Percentiles rank a stretch among this genome's conserved stretches.
phyloP scores from a whole-genome alignment of 2,888 invertebrate species.

The Piscicola geometra region DNA sequence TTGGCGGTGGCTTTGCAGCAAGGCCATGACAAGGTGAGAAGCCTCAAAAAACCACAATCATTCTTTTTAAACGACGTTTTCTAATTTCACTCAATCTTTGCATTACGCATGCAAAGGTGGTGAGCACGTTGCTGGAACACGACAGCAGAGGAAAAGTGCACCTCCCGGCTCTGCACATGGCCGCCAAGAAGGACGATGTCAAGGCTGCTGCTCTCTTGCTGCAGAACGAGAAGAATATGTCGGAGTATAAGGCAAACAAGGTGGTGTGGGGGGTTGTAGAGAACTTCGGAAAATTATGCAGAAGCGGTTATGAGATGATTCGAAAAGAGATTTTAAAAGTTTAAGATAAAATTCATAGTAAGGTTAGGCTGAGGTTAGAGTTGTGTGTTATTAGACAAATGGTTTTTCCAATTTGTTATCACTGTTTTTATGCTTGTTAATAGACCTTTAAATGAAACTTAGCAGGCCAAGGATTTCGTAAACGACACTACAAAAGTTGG shows the following conservation, averaged over 20 bases:
- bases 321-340: too few relatives aligned
- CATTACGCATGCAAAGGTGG: slow-evolving; percentile 59
- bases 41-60: too few relatives aligned
- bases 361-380: too few relatives aligned
- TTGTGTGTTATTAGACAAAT: too few relatives aligned
- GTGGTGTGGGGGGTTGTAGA: background rate
- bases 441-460: background rate
- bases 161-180: slow-evolving; percentile 95
- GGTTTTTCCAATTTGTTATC: too few relatives aligned
- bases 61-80: too few relatives aligned
- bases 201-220: slow-evolving; percentile 92
- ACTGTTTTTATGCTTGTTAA: too few relatives aligned
- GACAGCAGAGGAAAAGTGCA: slow-evolving; percentile 87
- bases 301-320: background rate
- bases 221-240: slow-evolving; percentile 96
- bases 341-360: too few relatives aligned
- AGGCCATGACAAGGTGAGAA: slow-evolving; percentile 80
- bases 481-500: slow-evolving; percentile 55
- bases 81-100: too few relatives aligned
- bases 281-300: background rate
- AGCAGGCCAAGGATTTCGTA: slow-evolving; percentile 30
- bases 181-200: slow-evolving; percentile 98
- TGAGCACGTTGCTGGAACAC: slow-evolving; percentile 91
- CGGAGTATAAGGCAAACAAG: slow-evolving; percentile 61
- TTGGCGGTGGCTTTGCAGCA: slow-evolving; percentile 99